These are phyloP conservation scores for Elephantulus edwardii DNA, from an alignment of 2,113 vertebrate genomes.

Conservation along the genomic window DNA sequence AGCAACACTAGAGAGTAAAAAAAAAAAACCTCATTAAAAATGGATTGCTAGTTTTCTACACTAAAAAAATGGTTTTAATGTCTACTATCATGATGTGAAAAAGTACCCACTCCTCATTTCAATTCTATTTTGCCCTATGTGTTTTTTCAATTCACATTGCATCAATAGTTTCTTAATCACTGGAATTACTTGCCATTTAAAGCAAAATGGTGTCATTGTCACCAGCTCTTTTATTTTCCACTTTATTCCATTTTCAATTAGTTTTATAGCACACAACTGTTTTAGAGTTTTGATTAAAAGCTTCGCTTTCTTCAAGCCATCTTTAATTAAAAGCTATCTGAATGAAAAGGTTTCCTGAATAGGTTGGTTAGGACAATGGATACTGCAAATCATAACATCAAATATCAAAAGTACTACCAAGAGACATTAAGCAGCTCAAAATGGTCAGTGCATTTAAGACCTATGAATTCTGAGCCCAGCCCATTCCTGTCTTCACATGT, in stretches of 20 bases:
- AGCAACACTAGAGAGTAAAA: neutral
- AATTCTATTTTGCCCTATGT: neutral
- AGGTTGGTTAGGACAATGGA: neutral
- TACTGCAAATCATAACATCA: neutral
- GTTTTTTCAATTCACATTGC: neutral
- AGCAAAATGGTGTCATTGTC: neutral
- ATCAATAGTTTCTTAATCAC: neutral
- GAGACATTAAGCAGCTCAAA: neutral
- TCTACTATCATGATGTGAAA: neutral
- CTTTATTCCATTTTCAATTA: slow-evolving; percentile 35
- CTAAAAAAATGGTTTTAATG: neutral
- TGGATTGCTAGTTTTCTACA: slow-evolving; percentile 2
- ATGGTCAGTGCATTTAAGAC: neutral
- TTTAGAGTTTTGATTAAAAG: slow-evolving; percentile 4
- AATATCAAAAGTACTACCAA: neutral
- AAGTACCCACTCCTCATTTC: neutral
- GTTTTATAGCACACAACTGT: neutral
- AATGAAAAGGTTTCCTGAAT: neutral
- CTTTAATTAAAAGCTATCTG: slow-evolving; percentile 27
- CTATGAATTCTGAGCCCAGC: neutral
- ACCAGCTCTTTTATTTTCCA: slow-evolving; percentile 25
- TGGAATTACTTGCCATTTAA: slow-evolving; percentile 9
- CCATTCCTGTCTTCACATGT: neutral
- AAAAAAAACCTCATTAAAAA: neutral
- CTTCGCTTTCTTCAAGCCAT: neutral